These are phyloP conservation scores for Octopus bimaculoides DNA, from an alignment of 1,140 invertebrate species.

Conservation along the genomic window DNA sequence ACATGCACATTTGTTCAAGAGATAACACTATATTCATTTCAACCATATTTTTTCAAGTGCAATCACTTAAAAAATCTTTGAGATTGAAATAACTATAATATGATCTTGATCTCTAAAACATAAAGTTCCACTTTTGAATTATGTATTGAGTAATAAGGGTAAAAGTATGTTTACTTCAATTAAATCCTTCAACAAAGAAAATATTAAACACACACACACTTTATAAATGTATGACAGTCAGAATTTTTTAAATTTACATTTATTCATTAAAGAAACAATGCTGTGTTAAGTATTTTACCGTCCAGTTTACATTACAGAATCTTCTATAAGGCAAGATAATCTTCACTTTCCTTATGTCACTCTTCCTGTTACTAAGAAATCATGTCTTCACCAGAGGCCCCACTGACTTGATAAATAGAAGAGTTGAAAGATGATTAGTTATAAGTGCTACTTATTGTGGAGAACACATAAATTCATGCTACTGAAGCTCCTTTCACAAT, in stretches of 20 bases:
- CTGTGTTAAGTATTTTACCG: not conserved
- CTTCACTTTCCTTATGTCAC: not conserved
- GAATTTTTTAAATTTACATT: not conserved
- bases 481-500: slow-evolving; percentile 1
- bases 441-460: not conserved
- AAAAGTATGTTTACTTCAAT: too few relatives aligned
- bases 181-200: too few relatives aligned
- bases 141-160: too few relatives aligned
- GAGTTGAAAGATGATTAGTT: slow-evolving; percentile 7
- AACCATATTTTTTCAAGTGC: too few relatives aligned
- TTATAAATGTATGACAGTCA: too few relatives aligned
- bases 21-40: too few relatives aligned
- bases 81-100: too few relatives aligned
- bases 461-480: slow-evolving; percentile 1
- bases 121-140: too few relatives aligned
- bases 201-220: too few relatives aligned
- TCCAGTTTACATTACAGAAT: not conserved
- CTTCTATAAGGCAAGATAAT: not conserved
- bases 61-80: too few relatives aligned
- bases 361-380: not conserved
- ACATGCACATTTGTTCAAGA: too few relatives aligned
- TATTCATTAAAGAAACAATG: not conserved
- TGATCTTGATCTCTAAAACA: too few relatives aligned
- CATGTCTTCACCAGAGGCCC: slow-evolving; percentile 2
- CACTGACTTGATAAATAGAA: slow-evolving; percentile 5